A percentile compares a stretch with the other conserved stretches of the same genome.
phyloP scores from a whole-genome alignment of 2,888 invertebrate genomes.

The Lasioglossum leucozonium region DNA sequence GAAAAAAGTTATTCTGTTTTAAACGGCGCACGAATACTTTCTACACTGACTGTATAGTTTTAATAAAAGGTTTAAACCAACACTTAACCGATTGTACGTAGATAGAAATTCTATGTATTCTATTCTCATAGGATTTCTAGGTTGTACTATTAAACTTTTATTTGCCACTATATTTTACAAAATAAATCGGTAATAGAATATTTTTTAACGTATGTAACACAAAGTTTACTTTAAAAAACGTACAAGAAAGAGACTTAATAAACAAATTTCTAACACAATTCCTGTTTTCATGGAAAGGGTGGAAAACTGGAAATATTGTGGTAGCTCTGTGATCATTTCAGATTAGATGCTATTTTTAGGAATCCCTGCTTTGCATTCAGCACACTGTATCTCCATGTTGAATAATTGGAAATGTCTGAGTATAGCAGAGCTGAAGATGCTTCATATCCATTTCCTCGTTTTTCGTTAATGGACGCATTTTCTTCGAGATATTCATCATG shows the following conservation, averaged over 20 bases:
- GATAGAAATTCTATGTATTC: not conserved
- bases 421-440: not conserved
- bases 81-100: not conserved
- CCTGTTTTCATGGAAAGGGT: not conserved
- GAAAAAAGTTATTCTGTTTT: too few relatives aligned
- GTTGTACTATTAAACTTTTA: too few relatives aligned
- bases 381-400: not conserved
- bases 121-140: not conserved
- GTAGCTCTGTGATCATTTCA: not conserved
- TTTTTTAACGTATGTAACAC: too few relatives aligned
- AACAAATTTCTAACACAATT: not conserved
- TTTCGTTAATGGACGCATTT: constrained; percentile 4
- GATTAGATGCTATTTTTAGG: not conserved
- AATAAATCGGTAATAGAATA: not conserved
- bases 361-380: not conserved
- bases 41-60: too few relatives aligned
- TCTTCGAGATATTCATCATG: constrained; percentile 54
- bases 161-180: not conserved
- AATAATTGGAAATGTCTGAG: constrained; percentile 21
- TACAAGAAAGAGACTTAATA: not conserved
- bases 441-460: not conserved
- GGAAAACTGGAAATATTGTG: not conserved
- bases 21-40: too few relatives aligned
- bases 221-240: too few relatives aligned
- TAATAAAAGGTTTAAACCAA: too few relatives aligned